phyloP scores from a whole-genome alignment of 1,140 invertebrate species.

The Eumaeus atala region DNA sequence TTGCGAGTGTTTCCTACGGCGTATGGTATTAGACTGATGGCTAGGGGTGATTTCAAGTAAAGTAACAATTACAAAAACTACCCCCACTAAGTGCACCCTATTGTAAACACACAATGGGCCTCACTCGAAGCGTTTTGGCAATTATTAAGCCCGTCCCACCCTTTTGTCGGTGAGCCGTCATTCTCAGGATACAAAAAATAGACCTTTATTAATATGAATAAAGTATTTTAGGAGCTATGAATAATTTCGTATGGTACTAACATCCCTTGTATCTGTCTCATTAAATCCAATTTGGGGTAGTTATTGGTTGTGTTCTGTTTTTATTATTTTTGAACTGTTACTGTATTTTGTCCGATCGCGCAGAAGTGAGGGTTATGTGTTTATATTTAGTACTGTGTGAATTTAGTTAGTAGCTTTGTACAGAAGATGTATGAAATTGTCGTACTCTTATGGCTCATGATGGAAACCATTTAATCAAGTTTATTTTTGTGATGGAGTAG shows the following conservation, averaged over 20 bases:
- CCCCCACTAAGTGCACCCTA: constrained; percentile 66
- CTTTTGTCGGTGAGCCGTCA: constrained; percentile 66
- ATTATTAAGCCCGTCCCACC: constrained; percentile 70
- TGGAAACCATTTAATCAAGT: too few species aligned
- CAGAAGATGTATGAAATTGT: too few species aligned
- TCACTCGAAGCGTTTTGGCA: constrained; percentile 71
- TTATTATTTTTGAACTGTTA: constrained; percentile 23
- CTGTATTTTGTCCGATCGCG: not conserved
- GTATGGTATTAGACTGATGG: constrained; percentile 45
- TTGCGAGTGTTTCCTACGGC: constrained; percentile 32
- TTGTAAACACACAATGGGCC: constrained; percentile 69
- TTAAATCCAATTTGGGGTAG: constrained; percentile 67
- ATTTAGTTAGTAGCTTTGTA: too few species aligned
- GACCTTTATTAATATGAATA: constrained; percentile 57
- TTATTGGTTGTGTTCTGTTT: constrained; percentile 35
- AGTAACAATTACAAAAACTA: constrained; percentile 72
- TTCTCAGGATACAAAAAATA: constrained; percentile 56
- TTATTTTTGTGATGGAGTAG: too few species aligned
- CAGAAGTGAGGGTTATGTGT: too few species aligned
- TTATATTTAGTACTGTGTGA: too few species aligned
- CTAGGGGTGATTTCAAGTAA: constrained; percentile 44
- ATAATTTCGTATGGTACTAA: constrained; percentile 69
- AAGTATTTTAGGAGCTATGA: constrained; percentile 70
- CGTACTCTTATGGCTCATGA: too few species aligned
- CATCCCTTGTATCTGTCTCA: constrained; percentile 67